Evolutionary conservation across 2,888 invertebrate species (phyloP).

Genomic region (Salpingus planirostris): DNA sequence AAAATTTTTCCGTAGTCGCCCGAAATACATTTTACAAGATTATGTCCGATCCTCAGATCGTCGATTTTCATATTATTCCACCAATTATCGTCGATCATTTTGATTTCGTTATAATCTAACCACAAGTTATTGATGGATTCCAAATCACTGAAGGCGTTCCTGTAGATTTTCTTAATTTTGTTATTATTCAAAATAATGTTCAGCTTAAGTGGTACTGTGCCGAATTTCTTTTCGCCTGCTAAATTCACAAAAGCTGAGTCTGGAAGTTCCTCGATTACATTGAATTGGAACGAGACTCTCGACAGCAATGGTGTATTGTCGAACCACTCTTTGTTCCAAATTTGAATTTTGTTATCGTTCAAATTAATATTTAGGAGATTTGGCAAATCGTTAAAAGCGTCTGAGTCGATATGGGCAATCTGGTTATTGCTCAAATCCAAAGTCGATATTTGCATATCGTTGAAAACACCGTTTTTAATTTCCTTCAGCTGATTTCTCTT

Average conservation of each 20-base stretch:
- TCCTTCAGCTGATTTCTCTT: constrained; percentile 14
- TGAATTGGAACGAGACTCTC: constrained; percentile 25
- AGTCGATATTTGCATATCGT: constrained; percentile 18
- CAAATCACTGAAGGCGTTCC: constrained; percentile 22
- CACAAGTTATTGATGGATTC: constrained; percentile 25
- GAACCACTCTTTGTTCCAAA: constrained; percentile 27
- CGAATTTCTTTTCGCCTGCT: constrained; percentile 19
- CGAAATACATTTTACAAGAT: constrained; percentile 24
- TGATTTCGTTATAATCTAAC: constrained; percentile 25
- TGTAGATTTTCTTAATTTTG: constrained; percentile 21
- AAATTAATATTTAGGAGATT: constrained; percentile 21
- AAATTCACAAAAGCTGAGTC: constrained; percentile 23
- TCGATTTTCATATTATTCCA: constrained; percentile 18
- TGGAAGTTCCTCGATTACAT: constrained; percentile 22
- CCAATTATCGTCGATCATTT: constrained; percentile 16
- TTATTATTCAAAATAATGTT: constrained; percentile 28
- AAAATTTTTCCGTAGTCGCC: constrained; percentile 20
- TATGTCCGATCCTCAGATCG: constrained; percentile 22
- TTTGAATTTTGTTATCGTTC: constrained; percentile 21
- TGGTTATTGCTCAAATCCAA: constrained; percentile 22
- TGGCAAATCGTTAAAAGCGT: constrained; percentile 22
- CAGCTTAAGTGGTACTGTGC: constrained; percentile 18
- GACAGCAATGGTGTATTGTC: constrained; percentile 21
- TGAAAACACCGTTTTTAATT: constrained; percentile 22
- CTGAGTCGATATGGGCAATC: constrained; percentile 16